phyloP scores from a whole-genome alignment of 2,888 invertebrate species.

The Drosophila meridionalis region DNA sequence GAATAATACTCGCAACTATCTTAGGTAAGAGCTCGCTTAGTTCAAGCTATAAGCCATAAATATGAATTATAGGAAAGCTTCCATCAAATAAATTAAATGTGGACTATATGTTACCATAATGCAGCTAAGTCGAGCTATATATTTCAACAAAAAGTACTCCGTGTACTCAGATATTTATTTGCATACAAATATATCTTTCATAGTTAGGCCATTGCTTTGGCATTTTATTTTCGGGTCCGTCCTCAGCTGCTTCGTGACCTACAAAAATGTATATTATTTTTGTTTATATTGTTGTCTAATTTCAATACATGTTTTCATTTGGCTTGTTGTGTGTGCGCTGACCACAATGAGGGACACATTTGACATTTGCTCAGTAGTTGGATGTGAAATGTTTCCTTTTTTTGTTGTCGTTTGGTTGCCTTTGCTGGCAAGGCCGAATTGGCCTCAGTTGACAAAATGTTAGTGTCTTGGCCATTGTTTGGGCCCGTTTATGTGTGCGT shows the following conservation, averaged over 20 bases:
- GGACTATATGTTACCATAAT: not conserved
- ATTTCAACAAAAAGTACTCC: not conserved
- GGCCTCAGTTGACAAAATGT: slow-evolving; percentile 30
- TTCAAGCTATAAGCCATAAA: not conserved
- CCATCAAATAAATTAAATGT: slow-evolving; percentile 12
- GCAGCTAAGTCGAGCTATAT: slow-evolving; percentile 7
- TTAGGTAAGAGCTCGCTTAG: too few relatives aligned
- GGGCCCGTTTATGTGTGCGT: not conserved
- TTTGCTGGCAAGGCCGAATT: slow-evolving; percentile 31
- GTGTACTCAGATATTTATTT: slow-evolving; percentile 13
- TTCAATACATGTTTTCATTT: slow-evolving; percentile 32
- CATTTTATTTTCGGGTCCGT: slow-evolving; percentile 28
- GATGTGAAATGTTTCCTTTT: slow-evolving; percentile 32
- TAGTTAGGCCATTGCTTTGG: slow-evolving; percentile 4
- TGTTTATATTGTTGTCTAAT: slow-evolving; percentile 21
- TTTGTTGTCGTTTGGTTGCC: not conserved
- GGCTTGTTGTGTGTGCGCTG: slow-evolving; percentile 20
- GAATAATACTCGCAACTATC: too few relatives aligned
- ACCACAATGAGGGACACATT: slow-evolving; percentile 40
- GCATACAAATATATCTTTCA: slow-evolving; percentile 7
- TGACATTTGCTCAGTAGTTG: slow-evolving; percentile 49
- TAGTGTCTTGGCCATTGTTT: slow-evolving; percentile 29
- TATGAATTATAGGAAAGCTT: slow-evolving; percentile 6
- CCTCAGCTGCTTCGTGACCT: slow-evolving; percentile 28
- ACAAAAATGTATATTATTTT: slow-evolving; percentile 23